phyloP scores from a whole-genome alignment of 2,797 vertebrate species.

The Echeneis naucrates region DNA sequence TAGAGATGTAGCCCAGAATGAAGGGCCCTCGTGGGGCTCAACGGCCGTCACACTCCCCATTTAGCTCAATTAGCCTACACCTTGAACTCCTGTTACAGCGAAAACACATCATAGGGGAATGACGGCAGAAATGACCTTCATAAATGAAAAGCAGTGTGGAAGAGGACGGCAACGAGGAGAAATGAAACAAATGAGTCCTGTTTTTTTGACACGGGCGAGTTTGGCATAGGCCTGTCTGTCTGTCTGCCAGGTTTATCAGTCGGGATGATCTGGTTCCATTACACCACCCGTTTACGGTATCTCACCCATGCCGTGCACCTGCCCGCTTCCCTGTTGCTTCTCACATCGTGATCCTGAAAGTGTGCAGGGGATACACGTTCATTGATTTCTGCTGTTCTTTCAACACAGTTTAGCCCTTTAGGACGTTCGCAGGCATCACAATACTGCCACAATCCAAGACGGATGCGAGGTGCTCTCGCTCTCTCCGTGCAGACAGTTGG shows the following conservation, averaged over 20 bases:
- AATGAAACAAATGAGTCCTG: slow-evolving; percentile 1
- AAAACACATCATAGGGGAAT: slow-evolving; percentile 43
- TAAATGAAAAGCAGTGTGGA: slow-evolving; percentile 2
- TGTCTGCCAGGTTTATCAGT: neutral
- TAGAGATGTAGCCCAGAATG: slow-evolving; percentile 71
- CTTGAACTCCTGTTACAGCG: slow-evolving; percentile 37
- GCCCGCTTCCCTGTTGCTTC: slow-evolving; percentile 12
- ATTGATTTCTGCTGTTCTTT: slow-evolving; percentile 37
- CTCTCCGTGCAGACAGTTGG: slow-evolving; percentile 5
- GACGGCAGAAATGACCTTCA: slow-evolving; percentile 44
- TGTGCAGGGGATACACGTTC: neutral
- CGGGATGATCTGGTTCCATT: slow-evolving; percentile 11
- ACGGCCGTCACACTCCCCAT: slow-evolving; percentile 46
- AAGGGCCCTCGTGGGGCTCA: slow-evolving; percentile 45
- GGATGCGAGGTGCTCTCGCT: slow-evolving; percentile 5
- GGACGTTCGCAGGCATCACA: slow-evolving; percentile 22
- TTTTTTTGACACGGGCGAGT: neutral
- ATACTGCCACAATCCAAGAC: slow-evolving; percentile 3
- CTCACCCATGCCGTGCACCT: neutral
- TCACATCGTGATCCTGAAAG: slow-evolving; percentile 35
- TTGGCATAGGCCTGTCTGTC: neutral
- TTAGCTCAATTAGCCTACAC: slow-evolving; percentile 72
- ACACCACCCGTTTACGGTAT: slow-evolving; percentile 2
- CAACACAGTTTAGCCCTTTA: slow-evolving; percentile 19
- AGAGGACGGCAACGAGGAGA: slow-evolving; percentile 1